Evolutionary conservation across 1,140 invertebrate genomes (phyloP).

Genomic region (Lepidurus apus): DNA sequence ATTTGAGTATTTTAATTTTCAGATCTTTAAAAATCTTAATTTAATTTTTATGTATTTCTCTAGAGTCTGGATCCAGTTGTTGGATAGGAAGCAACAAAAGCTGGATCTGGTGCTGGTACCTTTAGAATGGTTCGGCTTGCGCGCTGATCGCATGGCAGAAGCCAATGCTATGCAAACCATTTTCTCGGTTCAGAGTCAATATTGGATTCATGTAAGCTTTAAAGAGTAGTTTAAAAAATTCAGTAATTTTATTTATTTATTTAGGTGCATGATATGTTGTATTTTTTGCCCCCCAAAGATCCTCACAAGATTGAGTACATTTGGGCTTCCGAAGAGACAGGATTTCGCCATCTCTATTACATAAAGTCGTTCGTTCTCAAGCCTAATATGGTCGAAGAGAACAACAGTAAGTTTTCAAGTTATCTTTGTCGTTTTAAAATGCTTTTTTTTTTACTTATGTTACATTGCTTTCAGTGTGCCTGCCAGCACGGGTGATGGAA

Average conservation of each 20-base stretch:
- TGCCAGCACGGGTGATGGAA: conserved; percentile 49
- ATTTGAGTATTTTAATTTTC: conserved; percentile 18
- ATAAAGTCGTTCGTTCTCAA: conserved; percentile 46
- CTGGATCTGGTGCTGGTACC: conserved; percentile 57
- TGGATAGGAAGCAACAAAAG: conserved; percentile 77
- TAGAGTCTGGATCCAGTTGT: conserved; percentile 82
- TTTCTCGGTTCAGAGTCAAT: conserved; percentile 28
- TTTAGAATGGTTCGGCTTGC: conserved; percentile 37
- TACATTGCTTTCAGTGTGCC: conserved; percentile 16
- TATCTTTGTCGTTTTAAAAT: conserved; percentile 23
- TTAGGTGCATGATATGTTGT: conserved; percentile 75
- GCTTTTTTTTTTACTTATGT: neutral
- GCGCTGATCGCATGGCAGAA: conserved; percentile 1
- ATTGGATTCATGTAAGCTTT: conserved; percentile 31
- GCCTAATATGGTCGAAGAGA: conserved; percentile 16
- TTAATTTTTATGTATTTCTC: conserved; percentile 40
- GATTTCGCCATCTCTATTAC: conserved; percentile 85
- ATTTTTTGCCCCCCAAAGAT: conserved; percentile 66
- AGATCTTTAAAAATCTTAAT: conserved; percentile 27
- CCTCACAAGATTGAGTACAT: conserved; percentile 65
- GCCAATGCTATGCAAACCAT: conserved; percentile 28
- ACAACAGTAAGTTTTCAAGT: neutral
- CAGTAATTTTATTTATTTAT: conserved; percentile 26
- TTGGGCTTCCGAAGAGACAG: conserved; percentile 87
- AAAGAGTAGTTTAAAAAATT: neutral